Evolutionary conservation across 2,888 invertebrate genomes (phyloP), one percentile per base, ranked within the genome.

Genomic region (Scaptomyza reducta): DNA sequence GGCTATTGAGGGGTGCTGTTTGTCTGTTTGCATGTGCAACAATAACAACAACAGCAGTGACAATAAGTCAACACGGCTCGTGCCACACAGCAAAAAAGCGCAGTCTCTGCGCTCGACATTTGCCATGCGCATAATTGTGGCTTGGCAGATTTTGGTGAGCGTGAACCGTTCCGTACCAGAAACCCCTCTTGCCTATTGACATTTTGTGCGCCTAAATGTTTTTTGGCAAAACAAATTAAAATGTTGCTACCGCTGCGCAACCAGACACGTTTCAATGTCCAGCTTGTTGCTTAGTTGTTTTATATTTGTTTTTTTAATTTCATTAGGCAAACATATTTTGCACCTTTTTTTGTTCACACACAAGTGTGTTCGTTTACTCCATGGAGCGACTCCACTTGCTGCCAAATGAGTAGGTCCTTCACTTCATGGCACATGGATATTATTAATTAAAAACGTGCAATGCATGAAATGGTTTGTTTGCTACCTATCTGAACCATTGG

Each of bases 401-500:
- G 54, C 49, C 49, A 65, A 61, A 42, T 62, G 27, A 35, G 62
- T 5, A 41, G 62, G 47, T 40, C 27, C 35, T 27, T 47, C 16
- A 6, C 38, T 9, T 42, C 10, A 16, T 33, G 49, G 40, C 62
- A 70, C 79, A 75, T 70, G 84, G 73, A 84, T 74, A 77, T 77
- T 88, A 84, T 88, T 89, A 88, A 88, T 88, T 88, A 88, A 88
- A 89, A 87, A 85, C 87, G 89, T 88, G 88, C 85, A 72, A 68
- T 76, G 87, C 77, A 87, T 87, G 68, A 78, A 81, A 86, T 68
- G 75, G 76, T 73, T 79, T 70, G 70, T 76, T 84, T 77, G 71
- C 70, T 58, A 56, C 50, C 62, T 44, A 63, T 61, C 70, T 64
- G 41, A 58, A 49, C 49, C 53, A 70, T 55, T 63, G 49, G 65